phyloP scores from a whole-genome alignment of 1,140 invertebrate species.

The Thaumatotibia leucotreta region DNA sequence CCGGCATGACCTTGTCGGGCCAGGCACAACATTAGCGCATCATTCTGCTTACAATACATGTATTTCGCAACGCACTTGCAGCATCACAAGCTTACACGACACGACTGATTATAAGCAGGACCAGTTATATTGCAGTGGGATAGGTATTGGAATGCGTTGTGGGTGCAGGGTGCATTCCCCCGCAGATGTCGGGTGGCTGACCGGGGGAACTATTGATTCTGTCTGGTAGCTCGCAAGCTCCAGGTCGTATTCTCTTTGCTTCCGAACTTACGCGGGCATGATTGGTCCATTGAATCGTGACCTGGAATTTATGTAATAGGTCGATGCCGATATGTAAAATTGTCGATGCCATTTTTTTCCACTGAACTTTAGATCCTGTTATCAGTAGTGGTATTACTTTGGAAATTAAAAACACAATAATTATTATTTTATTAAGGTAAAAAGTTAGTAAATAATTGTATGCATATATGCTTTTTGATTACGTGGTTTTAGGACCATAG shows the following conservation, averaged over 20 bases:
- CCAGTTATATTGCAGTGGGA: not conserved
- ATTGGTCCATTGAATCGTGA: no score
- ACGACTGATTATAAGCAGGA: not conserved
- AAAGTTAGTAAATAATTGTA: no score
- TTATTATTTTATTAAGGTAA: no score
- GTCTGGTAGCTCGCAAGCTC: slow-evolving; percentile 37
- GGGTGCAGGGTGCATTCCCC: slow-evolving; percentile 34
- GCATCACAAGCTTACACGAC: not conserved
- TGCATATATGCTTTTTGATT: no score
- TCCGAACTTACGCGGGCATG: not conserved
- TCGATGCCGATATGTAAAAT: no score
- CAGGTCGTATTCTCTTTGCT: not conserved
- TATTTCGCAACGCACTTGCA: not conserved
- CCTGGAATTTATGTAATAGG: no score
- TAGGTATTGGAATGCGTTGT: not conserved
- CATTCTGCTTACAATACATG: not conserved
- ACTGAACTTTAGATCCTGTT: no score
- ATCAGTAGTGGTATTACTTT: no score
- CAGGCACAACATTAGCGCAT: not conserved
- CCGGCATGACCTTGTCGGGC: not conserved
- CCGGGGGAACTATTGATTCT: slow-evolving; percentile 57
- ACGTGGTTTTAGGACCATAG: no score
- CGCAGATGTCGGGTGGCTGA: slow-evolving; percentile 35
- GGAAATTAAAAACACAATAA: no score
- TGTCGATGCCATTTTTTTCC: no score